These are phyloP conservation scores for Mesocricetus auratus DNA, from an alignment of 2,113 vertebrate genomes.

Conservation along the genomic window DNA sequence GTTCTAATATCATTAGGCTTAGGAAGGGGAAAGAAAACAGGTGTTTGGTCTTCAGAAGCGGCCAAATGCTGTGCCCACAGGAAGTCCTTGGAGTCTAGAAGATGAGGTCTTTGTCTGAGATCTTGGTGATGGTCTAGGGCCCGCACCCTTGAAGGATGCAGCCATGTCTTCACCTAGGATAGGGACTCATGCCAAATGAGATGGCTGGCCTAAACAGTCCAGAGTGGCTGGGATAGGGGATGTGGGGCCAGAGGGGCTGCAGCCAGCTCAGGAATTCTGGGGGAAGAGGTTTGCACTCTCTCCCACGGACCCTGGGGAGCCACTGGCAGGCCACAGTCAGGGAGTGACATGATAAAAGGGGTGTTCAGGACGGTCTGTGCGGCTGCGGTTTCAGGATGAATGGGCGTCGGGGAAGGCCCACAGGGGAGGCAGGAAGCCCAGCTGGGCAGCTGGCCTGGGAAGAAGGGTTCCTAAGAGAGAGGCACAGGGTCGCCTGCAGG, in stretches of 20 bases:
- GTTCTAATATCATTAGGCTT: neutral
- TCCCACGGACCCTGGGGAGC: conserved; percentile 74
- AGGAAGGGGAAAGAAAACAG: neutral
- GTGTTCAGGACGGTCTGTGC: conserved; percentile 60
- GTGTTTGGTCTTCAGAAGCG: neutral
- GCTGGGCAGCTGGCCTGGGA: neutral
- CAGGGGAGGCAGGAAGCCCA: conserved; percentile 61
- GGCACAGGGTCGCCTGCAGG: neutral
- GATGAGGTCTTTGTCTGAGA: neutral
- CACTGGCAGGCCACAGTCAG: conserved; percentile 63
- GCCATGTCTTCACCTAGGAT: neutral
- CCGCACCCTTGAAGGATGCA: neutral
- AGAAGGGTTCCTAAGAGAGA: neutral
- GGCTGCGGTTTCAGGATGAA: conserved; percentile 79
- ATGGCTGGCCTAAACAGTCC: rapidly evolving
- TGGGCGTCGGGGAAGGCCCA: neutral
- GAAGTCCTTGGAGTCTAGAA: neutral
- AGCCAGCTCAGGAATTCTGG: conserved; percentile 70
- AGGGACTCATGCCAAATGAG: neutral
- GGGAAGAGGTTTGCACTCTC: conserved; percentile 59
- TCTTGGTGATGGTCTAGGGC: no score
- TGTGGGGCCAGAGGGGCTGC: neutral
- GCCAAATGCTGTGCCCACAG: neutral
- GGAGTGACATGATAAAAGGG: conserved; percentile 81
- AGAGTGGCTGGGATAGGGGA: neutral